Evolutionary conservation across 2,797 vertebrate genomes (phyloP).

Genomic region (Pogoniulus pusillus): DNA sequence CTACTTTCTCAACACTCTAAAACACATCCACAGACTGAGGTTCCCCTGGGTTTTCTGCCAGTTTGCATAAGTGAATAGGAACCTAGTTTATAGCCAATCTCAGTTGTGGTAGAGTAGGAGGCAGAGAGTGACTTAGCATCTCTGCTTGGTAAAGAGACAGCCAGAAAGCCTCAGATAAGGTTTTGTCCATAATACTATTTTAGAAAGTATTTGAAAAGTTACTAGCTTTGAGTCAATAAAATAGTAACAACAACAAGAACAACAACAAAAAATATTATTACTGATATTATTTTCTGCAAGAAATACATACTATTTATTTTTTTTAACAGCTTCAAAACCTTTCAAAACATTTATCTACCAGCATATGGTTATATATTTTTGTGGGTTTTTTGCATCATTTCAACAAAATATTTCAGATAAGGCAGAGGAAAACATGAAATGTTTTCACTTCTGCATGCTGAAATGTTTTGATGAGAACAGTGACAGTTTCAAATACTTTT

Average conservation of each 20-base stretch:
- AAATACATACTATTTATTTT: neutral
- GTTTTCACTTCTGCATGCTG: neutral
- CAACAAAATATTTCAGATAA: neutral
- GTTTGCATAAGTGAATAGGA: neutral
- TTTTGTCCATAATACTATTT: neutral
- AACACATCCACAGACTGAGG: neutral
- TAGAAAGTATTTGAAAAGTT: neutral
- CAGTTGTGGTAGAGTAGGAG: neutral
- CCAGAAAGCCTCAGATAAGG: neutral
- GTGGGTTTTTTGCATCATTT: neutral
- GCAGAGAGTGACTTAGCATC: neutral
- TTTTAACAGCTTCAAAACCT: neutral
- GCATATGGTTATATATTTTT: neutral
- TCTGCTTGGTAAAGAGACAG: neutral
- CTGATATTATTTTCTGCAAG: neutral
- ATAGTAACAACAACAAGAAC: neutral
- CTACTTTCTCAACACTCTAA: neutral
- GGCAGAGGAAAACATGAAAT: neutral
- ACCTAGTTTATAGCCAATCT: neutral
- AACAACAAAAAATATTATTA: too few species aligned
- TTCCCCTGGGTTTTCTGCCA: constrained; percentile 6
- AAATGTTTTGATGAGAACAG: neutral
- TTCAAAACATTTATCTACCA: neutral
- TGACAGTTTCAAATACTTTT: neutral
- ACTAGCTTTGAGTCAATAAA: neutral